Base-by-base conservation (phyloP, 1,140 invertebrate species). In the Zaprionus africanus region DNA sequence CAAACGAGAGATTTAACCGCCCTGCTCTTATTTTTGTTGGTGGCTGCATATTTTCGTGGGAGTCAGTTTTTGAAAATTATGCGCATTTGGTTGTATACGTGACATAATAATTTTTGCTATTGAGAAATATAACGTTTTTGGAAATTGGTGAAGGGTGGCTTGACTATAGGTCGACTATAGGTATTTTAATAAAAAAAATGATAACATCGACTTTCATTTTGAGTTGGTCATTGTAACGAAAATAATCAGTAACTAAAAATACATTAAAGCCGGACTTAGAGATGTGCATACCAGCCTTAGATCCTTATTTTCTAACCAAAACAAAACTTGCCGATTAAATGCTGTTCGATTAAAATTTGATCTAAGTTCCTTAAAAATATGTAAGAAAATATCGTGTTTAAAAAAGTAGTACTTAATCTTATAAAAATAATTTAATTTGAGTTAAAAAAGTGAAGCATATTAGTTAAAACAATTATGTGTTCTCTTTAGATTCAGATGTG, bases 401-500 rank as follows among this genome's bases (percentile, higher is more conserved):
- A 4, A 17, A 46, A n/a, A 9, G 1, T 19, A 7, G 19, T n/a
- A 17, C 15, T n/a, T n/a, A 17, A 9, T 46, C 9, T 46, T 9
- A 46, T 13, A 24, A 19, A 12, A 51, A 51, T 4, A 24, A 51
- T 22, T 12, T 5, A 51, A 38, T 11, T n/a, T 26, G 19, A 43
- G 34, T 12, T 28, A 15, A 26, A 65, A 41, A 9, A n/a, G 34
- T 54, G n/a, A 5, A 5, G 13, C 12, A 6, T 41, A 28, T 1
- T 38, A 31, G n/a, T n/a, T 49, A 64, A 26, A 2, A 53, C 28
- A 54, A 6, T 63, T 13, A 17, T 56, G 24, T 31, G 17, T 17
- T 46, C n/a, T 56, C 38, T 65, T n/a, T 41, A 19, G 43, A 43
- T 31, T 26, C 36, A 67, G 63, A 74, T 74, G 36, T 61, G 38